Percentiles rank a stretch among this genome's conserved stretches.
Conservation (phyloP, 2,113 vertebrate species). For the Scomber japonicus region DNA sequence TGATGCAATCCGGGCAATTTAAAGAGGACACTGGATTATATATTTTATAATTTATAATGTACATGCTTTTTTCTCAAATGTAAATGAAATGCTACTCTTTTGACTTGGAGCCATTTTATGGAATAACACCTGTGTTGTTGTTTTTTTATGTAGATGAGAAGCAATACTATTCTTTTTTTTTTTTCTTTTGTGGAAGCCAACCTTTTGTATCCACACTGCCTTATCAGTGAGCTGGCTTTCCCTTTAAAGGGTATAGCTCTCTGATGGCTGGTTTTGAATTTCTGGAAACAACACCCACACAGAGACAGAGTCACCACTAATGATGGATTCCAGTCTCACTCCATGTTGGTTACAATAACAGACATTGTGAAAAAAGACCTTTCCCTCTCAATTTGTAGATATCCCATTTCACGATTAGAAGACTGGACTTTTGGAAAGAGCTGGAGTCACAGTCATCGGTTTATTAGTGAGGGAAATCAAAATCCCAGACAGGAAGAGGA, state of each 20-base stretch:
- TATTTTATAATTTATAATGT: conserved; percentile 76
- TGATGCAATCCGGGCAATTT: conserved; percentile 58
- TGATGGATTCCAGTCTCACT: conserved; percentile 58
- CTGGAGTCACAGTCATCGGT: conserved; percentile 46
- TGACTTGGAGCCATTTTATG: conserved; percentile 36
- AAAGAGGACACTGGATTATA: conserved; percentile 79
- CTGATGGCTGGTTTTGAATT: conserved; percentile 76
- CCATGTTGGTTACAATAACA: conserved; percentile 71
- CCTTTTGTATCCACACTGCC: conserved; percentile 67
- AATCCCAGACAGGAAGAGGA: conserved; percentile 67
- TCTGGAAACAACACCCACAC: conserved; percentile 70
- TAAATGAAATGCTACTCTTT: conserved; percentile 55
- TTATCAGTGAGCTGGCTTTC: conserved; percentile 73
- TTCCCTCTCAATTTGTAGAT: conserved; percentile 52
- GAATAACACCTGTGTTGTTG: conserved; percentile 36
- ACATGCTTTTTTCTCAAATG: conserved; percentile 55
- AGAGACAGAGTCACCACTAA: conserved; percentile 65
- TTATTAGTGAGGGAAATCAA: conserved; percentile 68
- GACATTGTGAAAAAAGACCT: conserved; percentile 71
- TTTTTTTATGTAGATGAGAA: conserved; percentile 54
- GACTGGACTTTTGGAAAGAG: conserved; percentile 64
- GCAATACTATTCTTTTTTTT: conserved; percentile 51
- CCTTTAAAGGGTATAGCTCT: conserved; percentile 52
- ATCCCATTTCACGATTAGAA: conserved; percentile 74
- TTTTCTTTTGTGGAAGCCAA: conserved; percentile 25